Percentiles rank a stretch among this genome's conserved stretches.
Evolutionary conservation across 2,797 vertebrate genomes (phyloP).

Genomic region (Spheniscus humboldti): DNA sequence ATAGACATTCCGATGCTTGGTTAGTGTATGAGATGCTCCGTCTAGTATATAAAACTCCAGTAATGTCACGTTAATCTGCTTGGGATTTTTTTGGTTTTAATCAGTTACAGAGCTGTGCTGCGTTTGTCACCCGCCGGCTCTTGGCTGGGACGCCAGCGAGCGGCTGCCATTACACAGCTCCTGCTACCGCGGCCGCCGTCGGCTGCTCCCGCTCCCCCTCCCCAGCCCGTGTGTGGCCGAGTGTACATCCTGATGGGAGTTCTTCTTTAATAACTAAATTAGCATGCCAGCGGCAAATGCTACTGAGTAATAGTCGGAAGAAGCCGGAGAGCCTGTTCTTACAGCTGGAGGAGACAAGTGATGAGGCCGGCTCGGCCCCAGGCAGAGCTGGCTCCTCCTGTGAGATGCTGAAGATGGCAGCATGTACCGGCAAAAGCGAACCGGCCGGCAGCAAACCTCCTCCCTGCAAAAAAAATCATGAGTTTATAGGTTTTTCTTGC

Average conservation of each 20-base stretch:
- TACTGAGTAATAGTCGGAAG: rapidly evolving
- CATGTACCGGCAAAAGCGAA: neutral
- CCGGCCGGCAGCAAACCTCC: neutral
- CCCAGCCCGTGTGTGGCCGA: rapidly evolving
- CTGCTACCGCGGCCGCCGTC: neutral
- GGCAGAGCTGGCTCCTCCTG: neutral
- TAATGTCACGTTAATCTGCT: neutral
- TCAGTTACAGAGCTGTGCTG: neutral
- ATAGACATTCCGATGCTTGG: rapidly evolving
- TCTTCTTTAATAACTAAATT: neutral
- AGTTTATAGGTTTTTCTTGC: neutral
- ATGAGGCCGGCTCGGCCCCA: rapidly evolving
- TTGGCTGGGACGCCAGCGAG: rapidly evolving
- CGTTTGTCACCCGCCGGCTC: neutral
- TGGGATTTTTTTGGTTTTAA: neutral
- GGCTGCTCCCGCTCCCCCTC: neutral
- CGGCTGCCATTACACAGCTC: neutral
- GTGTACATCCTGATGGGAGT: neutral
- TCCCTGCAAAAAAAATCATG: neutral
- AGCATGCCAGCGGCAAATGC: neutral
- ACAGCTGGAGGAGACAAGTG: neutral
- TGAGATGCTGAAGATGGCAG: constrained; percentile 52
- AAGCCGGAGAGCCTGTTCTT: neutral
- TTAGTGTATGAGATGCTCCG: rapidly evolving
- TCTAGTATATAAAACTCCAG: neutral